These are phyloP conservation scores for Liolophura sinensis DNA, from an alignment of 1,140 invertebrate genomes.

Conservation along the genomic window DNA sequence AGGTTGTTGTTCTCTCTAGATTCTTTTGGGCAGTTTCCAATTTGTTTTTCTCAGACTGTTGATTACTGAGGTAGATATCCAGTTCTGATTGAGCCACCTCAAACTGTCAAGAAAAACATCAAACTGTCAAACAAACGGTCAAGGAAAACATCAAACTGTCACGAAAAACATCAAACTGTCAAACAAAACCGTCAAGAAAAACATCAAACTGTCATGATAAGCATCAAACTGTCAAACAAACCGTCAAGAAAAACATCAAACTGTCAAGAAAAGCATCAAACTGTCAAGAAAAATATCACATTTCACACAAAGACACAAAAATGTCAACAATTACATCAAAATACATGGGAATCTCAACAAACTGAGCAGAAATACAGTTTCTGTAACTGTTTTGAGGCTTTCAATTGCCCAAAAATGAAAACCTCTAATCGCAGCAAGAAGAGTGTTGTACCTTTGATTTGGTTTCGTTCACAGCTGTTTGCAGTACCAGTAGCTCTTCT, in stretches of 20 bases:
- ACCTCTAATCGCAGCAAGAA: too few species aligned
- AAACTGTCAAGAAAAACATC: slow-evolving; percentile 57
- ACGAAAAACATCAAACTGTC: not conserved
- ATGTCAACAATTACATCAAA: too few species aligned
- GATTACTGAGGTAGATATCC: slow-evolving; percentile 77
- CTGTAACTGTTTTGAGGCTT: too few species aligned
- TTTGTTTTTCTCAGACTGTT: slow-evolving; percentile 76
- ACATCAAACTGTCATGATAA: not conserved
- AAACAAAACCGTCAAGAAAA: not conserved
- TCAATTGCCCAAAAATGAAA: too few species aligned
- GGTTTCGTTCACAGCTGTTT: slow-evolving; percentile 72
- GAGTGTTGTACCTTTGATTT: slow-evolving; percentile 72
- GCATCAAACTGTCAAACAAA: too few species aligned
- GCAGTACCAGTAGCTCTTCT: slow-evolving; percentile 69
- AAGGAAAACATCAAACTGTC: not conserved
- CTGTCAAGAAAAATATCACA: too few species aligned
- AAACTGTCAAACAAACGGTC: not conserved
- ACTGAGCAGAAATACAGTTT: too few species aligned
- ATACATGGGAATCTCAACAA: too few species aligned
- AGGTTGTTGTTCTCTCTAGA: slow-evolving; percentile 40
- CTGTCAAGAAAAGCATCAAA: too few species aligned
- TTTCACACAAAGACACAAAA: too few species aligned
- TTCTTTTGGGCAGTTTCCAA: slow-evolving; percentile 66
- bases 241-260: too few species aligned
- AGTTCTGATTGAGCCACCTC: slow-evolving; percentile 80